phyloP scores from a whole-genome alignment of 2,113 vertebrate species.

The Leptocoma aspasia region DNA sequence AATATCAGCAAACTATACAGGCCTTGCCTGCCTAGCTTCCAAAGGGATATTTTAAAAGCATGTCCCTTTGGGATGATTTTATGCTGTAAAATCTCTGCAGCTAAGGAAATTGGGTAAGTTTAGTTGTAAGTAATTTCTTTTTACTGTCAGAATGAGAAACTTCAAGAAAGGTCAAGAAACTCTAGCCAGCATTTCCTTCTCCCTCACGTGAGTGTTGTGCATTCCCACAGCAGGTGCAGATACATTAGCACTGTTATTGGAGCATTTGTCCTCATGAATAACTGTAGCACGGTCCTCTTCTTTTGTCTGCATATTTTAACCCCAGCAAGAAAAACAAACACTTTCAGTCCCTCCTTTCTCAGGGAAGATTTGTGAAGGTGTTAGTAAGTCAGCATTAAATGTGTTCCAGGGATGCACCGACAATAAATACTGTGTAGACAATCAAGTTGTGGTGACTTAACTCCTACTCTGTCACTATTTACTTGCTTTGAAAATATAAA shows the following conservation, averaged over 20 bases:
- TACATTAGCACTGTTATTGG: neutral
- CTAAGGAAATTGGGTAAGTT: neutral
- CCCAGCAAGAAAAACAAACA: neutral
- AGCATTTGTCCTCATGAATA: neutral
- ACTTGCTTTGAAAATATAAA: neutral
- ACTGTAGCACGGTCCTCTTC: neutral
- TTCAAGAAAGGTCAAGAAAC: neutral
- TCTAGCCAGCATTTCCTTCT: neutral
- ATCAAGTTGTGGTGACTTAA: neutral
- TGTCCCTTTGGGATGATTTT: neutral
- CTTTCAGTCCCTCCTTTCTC: neutral
- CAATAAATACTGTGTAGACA: neutral
- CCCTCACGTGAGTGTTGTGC: neutral
- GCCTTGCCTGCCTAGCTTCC: neutral
- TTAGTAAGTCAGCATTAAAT: neutral
- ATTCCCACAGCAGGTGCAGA: neutral
- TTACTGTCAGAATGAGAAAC: neutral
- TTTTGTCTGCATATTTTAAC: neutral
- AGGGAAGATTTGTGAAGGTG: neutral
- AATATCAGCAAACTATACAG: neutral
- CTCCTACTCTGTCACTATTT: neutral
- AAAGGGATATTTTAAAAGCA: neutral
- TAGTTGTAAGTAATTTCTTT: neutral
- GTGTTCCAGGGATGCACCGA: neutral
- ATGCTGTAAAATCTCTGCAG: neutral